phyloP scores from a whole-genome alignment of 2,888 invertebrate genomes.

The Scelioninae gen. 1 region DNA sequence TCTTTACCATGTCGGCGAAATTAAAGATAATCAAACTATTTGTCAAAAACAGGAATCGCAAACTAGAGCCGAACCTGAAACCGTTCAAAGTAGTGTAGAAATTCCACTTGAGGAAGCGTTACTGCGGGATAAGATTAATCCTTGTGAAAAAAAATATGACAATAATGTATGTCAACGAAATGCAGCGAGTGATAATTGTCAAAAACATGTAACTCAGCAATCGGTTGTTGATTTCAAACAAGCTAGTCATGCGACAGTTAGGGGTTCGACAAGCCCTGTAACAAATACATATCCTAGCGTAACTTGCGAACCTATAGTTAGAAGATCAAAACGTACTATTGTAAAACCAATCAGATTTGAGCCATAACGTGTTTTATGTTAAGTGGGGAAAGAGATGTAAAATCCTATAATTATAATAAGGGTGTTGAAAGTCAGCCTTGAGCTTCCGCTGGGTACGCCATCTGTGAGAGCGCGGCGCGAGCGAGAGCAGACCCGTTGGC shows the following conservation, averaged over 20 bases:
- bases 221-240: background rate
- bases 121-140: background rate
- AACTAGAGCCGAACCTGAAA: background rate
- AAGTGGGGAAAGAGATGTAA: conserved; percentile 5
- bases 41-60: background rate
- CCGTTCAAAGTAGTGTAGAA: background rate
- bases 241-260: background rate
- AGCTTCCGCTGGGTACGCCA: background rate
- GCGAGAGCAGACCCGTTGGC: too few relatives aligned
- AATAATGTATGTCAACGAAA: background rate
- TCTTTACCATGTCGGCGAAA: conserved; percentile 27
- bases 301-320: background rate
- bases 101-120: background rate
- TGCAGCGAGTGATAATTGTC: background rate
- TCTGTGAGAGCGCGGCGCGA: too few relatives aligned
- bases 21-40: conserved; percentile 4
- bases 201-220: background rate
- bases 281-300: background rate
- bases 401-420: background rate
- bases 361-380: background rate
- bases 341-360: background rate
- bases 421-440: conserved; percentile 2
- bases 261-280: background rate
- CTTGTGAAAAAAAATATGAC: background rate
- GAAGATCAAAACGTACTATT: conserved; percentile 3